Evolutionary conservation across 2,113 vertebrate species (phyloP).

Genomic region (Pterophyllum scalare): DNA sequence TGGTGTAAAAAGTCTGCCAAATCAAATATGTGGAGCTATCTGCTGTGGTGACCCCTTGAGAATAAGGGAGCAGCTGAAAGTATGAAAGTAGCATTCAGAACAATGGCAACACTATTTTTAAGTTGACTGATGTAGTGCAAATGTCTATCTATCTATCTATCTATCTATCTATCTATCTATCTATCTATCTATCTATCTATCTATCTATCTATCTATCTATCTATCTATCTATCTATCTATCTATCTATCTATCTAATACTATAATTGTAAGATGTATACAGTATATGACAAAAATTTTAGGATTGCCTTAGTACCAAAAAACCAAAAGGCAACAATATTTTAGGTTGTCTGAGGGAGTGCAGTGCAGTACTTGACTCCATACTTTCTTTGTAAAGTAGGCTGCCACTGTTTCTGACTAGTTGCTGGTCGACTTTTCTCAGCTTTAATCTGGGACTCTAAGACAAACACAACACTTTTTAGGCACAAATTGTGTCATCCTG

Average conservation of each 20-base stretch:
- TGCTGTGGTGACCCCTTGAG: not conserved
- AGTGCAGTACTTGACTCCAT: not conserved
- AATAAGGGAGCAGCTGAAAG: not conserved
- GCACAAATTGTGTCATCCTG: not conserved
- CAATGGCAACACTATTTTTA: not conserved
- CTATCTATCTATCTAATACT: too few relatives aligned
- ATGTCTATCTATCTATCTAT: too few relatives aligned
- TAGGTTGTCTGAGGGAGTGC: not conserved
- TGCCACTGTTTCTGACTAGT: not conserved
- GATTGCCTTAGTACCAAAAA: not conserved
- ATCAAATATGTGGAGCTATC: not conserved
- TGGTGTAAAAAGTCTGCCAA: not conserved
- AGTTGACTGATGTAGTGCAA: too few relatives aligned
- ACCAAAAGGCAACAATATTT: not conserved
- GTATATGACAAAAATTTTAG: not conserved
- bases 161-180: too few relatives aligned
- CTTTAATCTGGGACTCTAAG: not conserved
- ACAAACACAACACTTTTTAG: not conserved
- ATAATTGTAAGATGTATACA: not conserved
- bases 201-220: too few relatives aligned
- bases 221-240: too few relatives aligned
- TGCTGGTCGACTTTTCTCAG: not conserved
- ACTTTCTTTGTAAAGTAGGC: conserved; percentile 3
- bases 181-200: too few relatives aligned
- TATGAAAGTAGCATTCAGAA: not conserved